Base-by-base conservation (phyloP, 2,797 vertebrate species). In the Antennarius maculatus region DNA sequence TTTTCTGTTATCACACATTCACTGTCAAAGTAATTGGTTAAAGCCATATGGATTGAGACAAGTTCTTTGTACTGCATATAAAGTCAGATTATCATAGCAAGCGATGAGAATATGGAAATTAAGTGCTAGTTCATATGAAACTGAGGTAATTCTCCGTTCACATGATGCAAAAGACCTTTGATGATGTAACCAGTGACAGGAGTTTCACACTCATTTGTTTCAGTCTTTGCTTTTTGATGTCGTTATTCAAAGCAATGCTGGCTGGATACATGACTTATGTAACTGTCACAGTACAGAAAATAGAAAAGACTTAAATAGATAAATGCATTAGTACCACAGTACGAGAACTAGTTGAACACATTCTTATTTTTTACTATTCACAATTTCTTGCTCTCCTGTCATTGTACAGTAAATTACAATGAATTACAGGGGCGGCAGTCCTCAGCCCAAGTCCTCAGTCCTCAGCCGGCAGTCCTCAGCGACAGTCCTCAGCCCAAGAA, bases 171-270 rank as follows among this genome's bases (percentile, higher is more conserved):
- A 74, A 13, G 18, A 37, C 18, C 60, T 72, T 47, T 60, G 56
- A 81, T 74, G 76, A 73, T 72, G 56, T 42, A 76, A 79, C 51
- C 18, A 29, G 49, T 41, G 54, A 51, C 45, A n/a, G 7, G 7
- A 27, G 17, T 68, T 64, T 69, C 34, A 37, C 27, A 17, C 55
- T 52, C 45, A 54, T 57, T 70, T 53, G 56, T 60, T 64, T 61
- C 28, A 54, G 37, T 17, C 34, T 0, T 6, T 17, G 50, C 50
- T 60, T 57, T 79, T 66, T 74, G 53, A 75, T 53, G 48, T 79
- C 17, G 47, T 45, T 62, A 53, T 39, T 52, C 27, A 71, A 66
- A 66, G 31, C 55, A 66, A 57, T 37, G 37, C 18, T 31, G 13
- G 9, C 15, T 45, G 14, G 46, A 66, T 64, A 55, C 7, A 28